A percentile compares a stretch with the other conserved stretches of the same genome.
Evolutionary conservation across 2,113 vertebrate genomes (phyloP).

Genomic region (Bolborhynchus lineola): DNA sequence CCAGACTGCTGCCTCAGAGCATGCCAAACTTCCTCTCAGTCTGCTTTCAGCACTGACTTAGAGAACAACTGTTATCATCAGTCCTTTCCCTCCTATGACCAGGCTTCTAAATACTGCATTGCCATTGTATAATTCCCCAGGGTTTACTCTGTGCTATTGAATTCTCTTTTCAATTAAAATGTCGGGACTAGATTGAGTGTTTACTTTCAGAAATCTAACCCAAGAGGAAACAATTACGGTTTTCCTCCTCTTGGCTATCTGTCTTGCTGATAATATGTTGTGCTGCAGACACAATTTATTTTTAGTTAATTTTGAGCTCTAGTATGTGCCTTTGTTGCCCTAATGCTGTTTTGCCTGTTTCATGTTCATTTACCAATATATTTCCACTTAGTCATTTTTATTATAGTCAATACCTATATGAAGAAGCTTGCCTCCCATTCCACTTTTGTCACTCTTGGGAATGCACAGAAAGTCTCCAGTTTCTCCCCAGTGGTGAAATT

Average conservation of each 20-base stretch:
- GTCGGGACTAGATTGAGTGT: background rate
- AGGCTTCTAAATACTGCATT: background rate
- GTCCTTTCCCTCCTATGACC: background rate
- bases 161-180: constrained; percentile 19
- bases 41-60: background rate
- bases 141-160: constrained; percentile 33
- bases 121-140: background rate
- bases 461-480: background rate
- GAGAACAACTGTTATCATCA: background rate
- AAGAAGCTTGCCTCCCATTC: background rate
- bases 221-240: constrained; percentile 14
- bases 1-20: background rate
- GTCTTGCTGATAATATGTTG: constrained; percentile 25
- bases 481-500: background rate
- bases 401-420: background rate
- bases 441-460: background rate
- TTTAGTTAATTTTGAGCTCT: background rate
- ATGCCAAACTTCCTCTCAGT: constrained; percentile 2
- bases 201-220: constrained; percentile 19
- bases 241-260: constrained; percentile 22
- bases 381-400: background rate
- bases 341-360: background rate
- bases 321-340: background rate
- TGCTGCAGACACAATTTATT: background rate
- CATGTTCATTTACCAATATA: background rate